Evolutionary conservation across 2,113 vertebrate species (phyloP), one percentile per base, ranked within the genome.

Genomic region (Myodes glareolus): DNA sequence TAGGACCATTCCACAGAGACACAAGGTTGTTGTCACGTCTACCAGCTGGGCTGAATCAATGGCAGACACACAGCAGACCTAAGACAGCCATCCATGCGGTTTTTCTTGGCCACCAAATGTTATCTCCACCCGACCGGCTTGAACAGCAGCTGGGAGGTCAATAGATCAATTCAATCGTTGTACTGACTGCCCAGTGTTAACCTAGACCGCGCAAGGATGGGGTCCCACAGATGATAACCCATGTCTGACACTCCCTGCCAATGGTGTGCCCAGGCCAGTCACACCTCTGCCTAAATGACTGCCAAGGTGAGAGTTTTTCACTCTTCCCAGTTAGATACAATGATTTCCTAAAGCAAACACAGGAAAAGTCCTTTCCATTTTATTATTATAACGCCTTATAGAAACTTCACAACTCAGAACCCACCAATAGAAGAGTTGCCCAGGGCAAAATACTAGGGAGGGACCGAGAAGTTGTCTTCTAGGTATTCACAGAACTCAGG

Each of bases 311-410:
- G 70, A 42, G 27, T 5, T 70, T 77, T 81, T 58, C 36, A n/a
- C 29, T 93, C 23, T 10, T 7, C 23, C 50, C 21, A 39, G 33
- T 45, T 6, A 50, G 52, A 23, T 45, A n/a, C 29, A 14, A 61
- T 31, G 67, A 39, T 90, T 70, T 73, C 36, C 58, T 80, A 89
- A 47, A 89, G 77, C 12, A 85, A 85, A 77, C 82, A 81, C 33
- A 65, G 52, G 55, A 85, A 85, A 89, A 92, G 39, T 76, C 42
- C 27, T 50, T 72, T 92, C 33, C 47, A 45, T 67, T 88, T 52
- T 89, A 6, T 11, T 10, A 47, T 65, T 5, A 39, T 63, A 27
- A 9, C 25, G 2, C 31, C 73, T 90, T 58, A 55, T 50, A 50
- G 8, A 72, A 42, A 78, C 19, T 50, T 63, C 52, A 73, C 29